A percentile compares a stretch with the other conserved stretches of the same genome.
phyloP scores from a whole-genome alignment of 1,140 invertebrate species.

The Dolichoris vasculosae region DNA sequence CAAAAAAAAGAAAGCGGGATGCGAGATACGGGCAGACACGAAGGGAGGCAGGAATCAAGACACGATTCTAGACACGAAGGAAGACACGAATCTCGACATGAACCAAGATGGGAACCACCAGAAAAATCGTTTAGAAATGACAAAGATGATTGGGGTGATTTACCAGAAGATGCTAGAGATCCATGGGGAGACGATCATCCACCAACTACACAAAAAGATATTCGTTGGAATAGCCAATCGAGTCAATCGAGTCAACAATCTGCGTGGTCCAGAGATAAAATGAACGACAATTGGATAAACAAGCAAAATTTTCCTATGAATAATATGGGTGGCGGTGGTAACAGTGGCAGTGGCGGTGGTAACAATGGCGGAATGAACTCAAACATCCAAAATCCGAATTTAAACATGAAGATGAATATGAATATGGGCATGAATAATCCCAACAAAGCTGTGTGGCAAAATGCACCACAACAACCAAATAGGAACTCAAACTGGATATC shows the following conservation, averaged over 20 bases:
- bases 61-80: slow-evolving; percentile 27
- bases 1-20: slow-evolving; percentile 26
- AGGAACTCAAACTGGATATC: slow-evolving; percentile 47
- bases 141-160: slow-evolving; percentile 69
- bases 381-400: slow-evolving; percentile 11
- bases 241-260: slow-evolving; percentile 12
- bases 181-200: slow-evolving; percentile 70
- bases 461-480: slow-evolving; percentile 26
- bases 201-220: slow-evolving; percentile 11
- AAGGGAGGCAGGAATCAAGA: slow-evolving; percentile 31
- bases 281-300: slow-evolving; percentile 20
- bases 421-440: slow-evolving; percentile 38
- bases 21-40: slow-evolving; percentile 31
- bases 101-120: slow-evolving; percentile 46
- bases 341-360: not conserved
- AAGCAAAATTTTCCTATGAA: slow-evolving; percentile 39
- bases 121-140: slow-evolving; percentile 48
- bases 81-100: slow-evolving; percentile 37
- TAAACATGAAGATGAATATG: slow-evolving; percentile 46
- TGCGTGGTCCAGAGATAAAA: slow-evolving; percentile 48
- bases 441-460: slow-evolving; percentile 40
- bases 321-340: slow-evolving; percentile 35
- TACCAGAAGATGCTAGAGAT: slow-evolving; percentile 72
- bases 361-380: slow-evolving; percentile 12
- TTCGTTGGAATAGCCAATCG: slow-evolving; percentile 29